Evolutionary conservation across 2,888 invertebrate species (phyloP).

Genomic region (Athetis lepigone): DNA sequence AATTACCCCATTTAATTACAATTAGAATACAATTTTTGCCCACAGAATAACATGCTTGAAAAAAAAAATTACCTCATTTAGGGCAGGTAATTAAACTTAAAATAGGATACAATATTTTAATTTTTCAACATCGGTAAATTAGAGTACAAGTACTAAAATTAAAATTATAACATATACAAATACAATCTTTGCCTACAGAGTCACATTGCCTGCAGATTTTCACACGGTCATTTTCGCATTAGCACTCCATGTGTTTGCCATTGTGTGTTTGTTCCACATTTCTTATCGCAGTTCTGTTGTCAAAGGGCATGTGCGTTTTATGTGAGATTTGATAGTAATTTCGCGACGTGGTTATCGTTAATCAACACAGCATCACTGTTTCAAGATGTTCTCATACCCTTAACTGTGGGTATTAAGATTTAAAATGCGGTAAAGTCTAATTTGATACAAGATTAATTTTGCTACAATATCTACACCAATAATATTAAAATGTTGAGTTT

Average conservation of each 20-base stretch:
- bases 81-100: not conserved
- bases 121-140: too few species aligned
- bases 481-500: too few species aligned
- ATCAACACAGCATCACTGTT: constrained; percentile 31
- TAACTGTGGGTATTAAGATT: not conserved
- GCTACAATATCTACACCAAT: too few species aligned
- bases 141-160: too few species aligned
- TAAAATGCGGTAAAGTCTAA: not conserved
- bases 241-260: constrained; percentile 24
- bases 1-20: too few species aligned
- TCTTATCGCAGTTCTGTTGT: constrained; percentile 45
- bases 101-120: too few species aligned
- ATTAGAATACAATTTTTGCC: too few species aligned
- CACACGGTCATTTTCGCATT: constrained; percentile 24
- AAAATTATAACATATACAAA: too few species aligned
- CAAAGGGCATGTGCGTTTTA: constrained; percentile 55
- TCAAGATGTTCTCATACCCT: constrained; percentile 40
- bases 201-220: not conserved
- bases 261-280: constrained; percentile 33
- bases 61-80: too few species aligned
- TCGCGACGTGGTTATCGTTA: constrained; percentile 45
- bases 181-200: not conserved
- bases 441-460: not conserved
- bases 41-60: too few species aligned
- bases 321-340: constrained; percentile 53